Conservation (phyloP, 2,113 vertebrate species). For the human (Homo sapiens) region DNA sequence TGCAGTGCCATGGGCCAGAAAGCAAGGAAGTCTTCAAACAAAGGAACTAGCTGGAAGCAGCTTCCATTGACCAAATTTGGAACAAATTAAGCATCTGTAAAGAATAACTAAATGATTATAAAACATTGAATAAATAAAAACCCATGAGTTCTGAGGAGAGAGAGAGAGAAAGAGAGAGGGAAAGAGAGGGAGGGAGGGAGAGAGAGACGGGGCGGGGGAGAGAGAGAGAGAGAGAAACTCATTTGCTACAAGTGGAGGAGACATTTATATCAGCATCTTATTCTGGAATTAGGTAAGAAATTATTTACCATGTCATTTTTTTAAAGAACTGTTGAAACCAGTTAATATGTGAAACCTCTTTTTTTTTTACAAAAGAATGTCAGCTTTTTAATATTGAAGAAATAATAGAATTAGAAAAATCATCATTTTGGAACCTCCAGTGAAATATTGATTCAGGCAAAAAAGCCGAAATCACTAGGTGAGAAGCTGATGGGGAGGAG, state of each 20-base stretch:
- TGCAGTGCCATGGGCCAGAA: background rate
- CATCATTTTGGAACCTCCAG: background rate
- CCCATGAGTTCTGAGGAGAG: background rate
- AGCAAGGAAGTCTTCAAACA: background rate
- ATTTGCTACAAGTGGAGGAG: background rate
- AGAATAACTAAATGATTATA: background rate
- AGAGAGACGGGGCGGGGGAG: accelerated
- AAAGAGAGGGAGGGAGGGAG: background rate
- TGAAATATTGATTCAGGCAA: background rate
- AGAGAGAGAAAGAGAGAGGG: background rate
- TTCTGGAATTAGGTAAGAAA: constrained; percentile 11
- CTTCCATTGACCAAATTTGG: background rate
- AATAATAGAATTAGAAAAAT: constrained; percentile 17
- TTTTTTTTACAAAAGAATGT: background rate
- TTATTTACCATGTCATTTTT: background rate
- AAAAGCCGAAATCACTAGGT: background rate
- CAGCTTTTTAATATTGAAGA: background rate
- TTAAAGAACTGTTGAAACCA: background rate
- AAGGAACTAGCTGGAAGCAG: background rate
- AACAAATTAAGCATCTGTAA: background rate
- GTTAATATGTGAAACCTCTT: background rate
- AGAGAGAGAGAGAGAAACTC: background rate
- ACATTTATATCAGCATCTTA: background rate
- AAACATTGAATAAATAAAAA: constrained; percentile 25
- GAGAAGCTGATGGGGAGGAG: background rate